Evolutionary conservation across 37 sponge, comb jelly and placozoan species (phyloP).

Genomic region (Oopsacas minuta): DNA sequence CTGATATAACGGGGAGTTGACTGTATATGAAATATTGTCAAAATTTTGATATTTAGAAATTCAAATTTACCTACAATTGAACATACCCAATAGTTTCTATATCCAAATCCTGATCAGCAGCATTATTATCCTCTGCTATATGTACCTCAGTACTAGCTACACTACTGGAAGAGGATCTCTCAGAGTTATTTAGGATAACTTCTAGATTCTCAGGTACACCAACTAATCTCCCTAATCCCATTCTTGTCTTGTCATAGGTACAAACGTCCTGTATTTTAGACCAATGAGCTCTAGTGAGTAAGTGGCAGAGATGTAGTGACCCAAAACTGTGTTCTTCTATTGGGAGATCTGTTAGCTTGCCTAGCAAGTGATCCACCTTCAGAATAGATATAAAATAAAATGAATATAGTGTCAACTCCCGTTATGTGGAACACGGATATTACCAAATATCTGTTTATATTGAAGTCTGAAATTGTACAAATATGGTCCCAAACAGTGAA

Average conservation of each 20-base stretch:
- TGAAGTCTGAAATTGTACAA: too few relatives aligned
- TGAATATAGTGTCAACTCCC: too few relatives aligned
- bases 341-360: not conserved
- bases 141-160: slow-evolving; percentile 1
- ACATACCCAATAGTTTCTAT: not conserved
- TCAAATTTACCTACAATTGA: too few relatives aligned
- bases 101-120: not conserved
- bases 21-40: too few relatives aligned
- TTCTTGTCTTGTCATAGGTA: not conserved
- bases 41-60: too few relatives aligned
- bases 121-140: not conserved
- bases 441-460: too few relatives aligned
- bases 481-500: too few relatives aligned
- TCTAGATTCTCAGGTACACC: not conserved
- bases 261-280: not conserved
- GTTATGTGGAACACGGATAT: too few relatives aligned
- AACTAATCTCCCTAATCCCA: not conserved
- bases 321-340: not conserved
- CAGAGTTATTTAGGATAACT: not conserved
- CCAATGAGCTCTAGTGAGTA: not conserved
- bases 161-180: not conserved
- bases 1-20: too few relatives aligned
- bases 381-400: not conserved
- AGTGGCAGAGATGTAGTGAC: not conserved
- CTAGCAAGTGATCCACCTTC: not conserved